Conservation (phyloP, 1,140 invertebrate genomes). For the Saxidomus purpurata region DNA sequence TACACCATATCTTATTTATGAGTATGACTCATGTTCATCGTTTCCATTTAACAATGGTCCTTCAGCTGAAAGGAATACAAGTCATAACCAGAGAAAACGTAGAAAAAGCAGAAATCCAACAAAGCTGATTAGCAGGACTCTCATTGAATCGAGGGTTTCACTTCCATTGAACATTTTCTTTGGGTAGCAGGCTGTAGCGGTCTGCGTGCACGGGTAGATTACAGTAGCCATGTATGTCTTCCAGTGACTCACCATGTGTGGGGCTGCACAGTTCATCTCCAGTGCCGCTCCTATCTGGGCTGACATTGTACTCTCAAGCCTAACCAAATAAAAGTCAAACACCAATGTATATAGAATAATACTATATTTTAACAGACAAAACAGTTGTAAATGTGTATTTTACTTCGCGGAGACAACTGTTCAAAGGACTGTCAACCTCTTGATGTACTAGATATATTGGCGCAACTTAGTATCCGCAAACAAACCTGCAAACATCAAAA, state of each 20-base stretch:
- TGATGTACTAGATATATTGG: too few relatives aligned
- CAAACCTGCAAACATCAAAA: too few relatives aligned
- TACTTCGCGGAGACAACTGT: too few relatives aligned
- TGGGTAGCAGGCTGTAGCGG: slow-evolving; percentile 34
- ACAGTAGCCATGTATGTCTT: slow-evolving; percentile 6
- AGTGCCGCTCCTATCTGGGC: background rate
- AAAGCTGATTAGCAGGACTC: background rate
- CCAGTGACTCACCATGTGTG: background rate
- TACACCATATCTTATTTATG: too few relatives aligned
- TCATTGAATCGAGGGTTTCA: background rate
- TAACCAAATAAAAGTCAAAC: background rate
- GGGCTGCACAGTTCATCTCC: background rate
- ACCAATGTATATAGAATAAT: background rate
- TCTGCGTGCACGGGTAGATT: slow-evolving; percentile 41
- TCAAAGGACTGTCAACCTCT: too few relatives aligned
- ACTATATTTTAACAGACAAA: too few relatives aligned
- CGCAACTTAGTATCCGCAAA: too few relatives aligned
- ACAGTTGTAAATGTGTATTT: too few relatives aligned
- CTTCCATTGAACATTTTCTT: slow-evolving; percentile 25
- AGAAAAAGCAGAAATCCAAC: background rate
- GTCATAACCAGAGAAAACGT: background rate
- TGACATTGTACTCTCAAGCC: slow-evolving; percentile 5
- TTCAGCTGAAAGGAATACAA: too few relatives aligned
- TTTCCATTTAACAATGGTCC: too few relatives aligned
- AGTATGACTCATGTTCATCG: too few relatives aligned